Conservation (phyloP, 2,888 invertebrate genomes). For the Nesidiocoris tenuis region DNA sequence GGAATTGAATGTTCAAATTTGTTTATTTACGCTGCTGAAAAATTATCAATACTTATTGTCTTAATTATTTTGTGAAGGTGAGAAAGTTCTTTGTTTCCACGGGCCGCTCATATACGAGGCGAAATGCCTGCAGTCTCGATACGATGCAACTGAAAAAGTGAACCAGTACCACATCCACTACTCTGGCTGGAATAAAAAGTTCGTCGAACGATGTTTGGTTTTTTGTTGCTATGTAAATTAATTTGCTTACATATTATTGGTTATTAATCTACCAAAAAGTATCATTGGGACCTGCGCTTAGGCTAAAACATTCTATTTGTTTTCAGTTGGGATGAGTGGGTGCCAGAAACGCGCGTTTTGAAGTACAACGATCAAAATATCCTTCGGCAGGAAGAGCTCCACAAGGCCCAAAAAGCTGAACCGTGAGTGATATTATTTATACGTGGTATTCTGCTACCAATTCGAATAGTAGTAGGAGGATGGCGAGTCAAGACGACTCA, state of each 20-base stretch:
- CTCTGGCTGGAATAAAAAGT: conserved; percentile 98
- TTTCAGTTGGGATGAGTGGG: conserved; percentile 85
- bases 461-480: no score
- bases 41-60: no score
- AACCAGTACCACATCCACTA: conserved; percentile 92
- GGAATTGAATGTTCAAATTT: no score
- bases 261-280: no score
- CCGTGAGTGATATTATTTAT: conserved; percentile 55
- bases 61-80: conserved; percentile 64
- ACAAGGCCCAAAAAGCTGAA: conserved; percentile 74
- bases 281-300: no score
- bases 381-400: conserved; percentile 82
- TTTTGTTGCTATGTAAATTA: neutral
- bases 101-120: conserved; percentile 95
- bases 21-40: no score
- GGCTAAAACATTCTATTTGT: conserved; percentile 15
- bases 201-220: conserved; percentile 53
- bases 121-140: conserved; percentile 83
- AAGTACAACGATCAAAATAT: conserved; percentile 88
- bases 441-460: no score
- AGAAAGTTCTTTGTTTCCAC: conserved; percentile 91
- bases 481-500: no score
- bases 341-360: conserved; percentile 83
- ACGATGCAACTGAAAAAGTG: conserved; percentile 68
- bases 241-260: neutral